Conservation (phyloP, 1,140 invertebrate genomes). For the Pseudobourletiella spinata region DNA sequence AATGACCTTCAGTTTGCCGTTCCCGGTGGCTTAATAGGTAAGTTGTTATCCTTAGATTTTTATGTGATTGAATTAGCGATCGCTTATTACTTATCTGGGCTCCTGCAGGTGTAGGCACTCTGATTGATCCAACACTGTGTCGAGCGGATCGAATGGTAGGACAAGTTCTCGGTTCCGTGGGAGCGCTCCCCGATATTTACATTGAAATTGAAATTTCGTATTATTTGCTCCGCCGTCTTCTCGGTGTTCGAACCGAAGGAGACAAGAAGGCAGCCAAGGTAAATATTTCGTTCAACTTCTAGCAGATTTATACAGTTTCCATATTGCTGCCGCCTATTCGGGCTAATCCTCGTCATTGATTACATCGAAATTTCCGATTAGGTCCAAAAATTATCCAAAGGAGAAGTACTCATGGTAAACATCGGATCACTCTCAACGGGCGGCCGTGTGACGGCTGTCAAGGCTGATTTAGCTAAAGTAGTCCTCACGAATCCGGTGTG, state of each 20-base stretch:
- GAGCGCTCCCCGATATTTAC: constrained; percentile 92
- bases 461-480: constrained; percentile 96
- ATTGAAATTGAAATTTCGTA: constrained; percentile 98
- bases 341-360: too few species aligned
- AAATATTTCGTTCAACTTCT: too few species aligned
- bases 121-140: constrained; percentile 97
- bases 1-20: constrained; percentile 98
- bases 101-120: constrained; percentile 83
- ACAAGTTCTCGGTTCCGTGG: constrained; percentile 95
- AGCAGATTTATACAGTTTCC: too few species aligned
- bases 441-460: constrained; percentile 89
- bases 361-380: too few species aligned
- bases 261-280: constrained; percentile 98
- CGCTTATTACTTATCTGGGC: too few species aligned
- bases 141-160: constrained; percentile 96
- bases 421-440: constrained; percentile 98
- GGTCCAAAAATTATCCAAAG: constrained; percentile 78
- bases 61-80: too few species aligned
- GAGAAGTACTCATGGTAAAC: constrained; percentile 92
- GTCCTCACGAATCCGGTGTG: constrained; percentile 95
- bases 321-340: too few species aligned
- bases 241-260: constrained; percentile 96
- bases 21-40: constrained; percentile 91
- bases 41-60: too few species aligned
- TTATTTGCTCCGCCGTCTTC: constrained; percentile 84